Base-by-base conservation (phyloP, 2,888 invertebrate species). In the Orchestes rusci region DNA sequence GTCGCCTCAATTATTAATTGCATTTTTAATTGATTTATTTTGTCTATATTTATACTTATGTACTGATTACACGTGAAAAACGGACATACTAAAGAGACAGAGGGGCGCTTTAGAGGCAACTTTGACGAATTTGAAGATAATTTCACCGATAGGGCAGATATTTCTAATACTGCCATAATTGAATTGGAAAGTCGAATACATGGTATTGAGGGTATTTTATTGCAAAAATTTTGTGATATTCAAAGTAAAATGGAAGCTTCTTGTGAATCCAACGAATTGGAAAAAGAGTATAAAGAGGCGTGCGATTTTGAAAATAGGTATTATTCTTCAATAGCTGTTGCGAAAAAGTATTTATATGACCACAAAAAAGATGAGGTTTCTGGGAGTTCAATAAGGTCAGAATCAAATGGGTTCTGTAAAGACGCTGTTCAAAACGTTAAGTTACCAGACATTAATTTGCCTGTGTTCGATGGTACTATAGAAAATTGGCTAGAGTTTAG, bases 381-480 rank as follows among this genome's bases (percentile, higher is more conserved):
- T 23, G 16, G 17, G 15, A 16, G 20, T 19, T n/a, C n/a, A n/a
- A n/a, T n/a, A n/a, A n/a, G n/a, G n/a, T n/a, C n/a, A n/a, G n/a
- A n/a, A n/a, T n/a, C n/a, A n/a, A n/a, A n/a, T n/a, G n/a, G n/a
- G n/a, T n/a, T n/a, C n/a, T n/a, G n/a, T n/a, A n/a, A n/a, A 7
- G 20, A 20, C 18, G n/a, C 35, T 33, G 8, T 33, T 4, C 27
- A 23, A 36, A 36, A 36, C 27, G 18, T 19, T 17, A 19, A 36
- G 16, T 36, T 43, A n/a, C 39, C 31, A 13, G 5, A 30, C 8
- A 39, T 39, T 3, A 31, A 18, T 31, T 38, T 48, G 13, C 45
- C 52, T n/a, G 41, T 28, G 4, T 52, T 48, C 30, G 31, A 39
- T 29, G 52, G 50, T 5, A 15, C 30, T 16, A 38, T 52, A 16